phyloP scores from a whole-genome alignment of 1,140 invertebrate species.

The Microplitis mediator region DNA sequence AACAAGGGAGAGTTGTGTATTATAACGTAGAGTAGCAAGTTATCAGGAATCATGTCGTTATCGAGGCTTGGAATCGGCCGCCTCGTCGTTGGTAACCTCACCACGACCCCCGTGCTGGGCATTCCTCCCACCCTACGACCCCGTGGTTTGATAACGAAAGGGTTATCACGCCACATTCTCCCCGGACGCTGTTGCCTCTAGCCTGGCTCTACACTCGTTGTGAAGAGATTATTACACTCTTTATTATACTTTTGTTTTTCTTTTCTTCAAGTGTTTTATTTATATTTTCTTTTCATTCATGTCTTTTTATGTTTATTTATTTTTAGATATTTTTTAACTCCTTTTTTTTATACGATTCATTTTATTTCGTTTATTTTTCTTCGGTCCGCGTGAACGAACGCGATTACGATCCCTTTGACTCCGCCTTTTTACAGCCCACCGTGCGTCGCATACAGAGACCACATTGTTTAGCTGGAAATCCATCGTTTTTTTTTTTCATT shows the following conservation, averaged over 20 bases:
- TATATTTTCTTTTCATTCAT: too few species aligned
- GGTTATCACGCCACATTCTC: conserved; percentile 54
- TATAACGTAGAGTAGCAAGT: conserved; percentile 56
- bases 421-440: conserved; percentile 49
- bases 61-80: conserved; percentile 53
- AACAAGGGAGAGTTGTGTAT: conserved; percentile 39
- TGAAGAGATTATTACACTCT: conserved; percentile 45
- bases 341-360: conserved; percentile 1
- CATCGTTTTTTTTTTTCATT: neutral
- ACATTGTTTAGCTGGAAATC: conserved; percentile 42
- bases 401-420: conserved; percentile 56
- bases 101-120: conserved; percentile 24
- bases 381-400: conserved; percentile 19
- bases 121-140: conserved; percentile 39
- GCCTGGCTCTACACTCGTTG: conserved; percentile 31
- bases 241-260: conserved; percentile 38
- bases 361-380: neutral
- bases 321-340: neutral
- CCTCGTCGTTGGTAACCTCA: conserved; percentile 32
- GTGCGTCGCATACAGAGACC: conserved; percentile 37
- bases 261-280: neutral
- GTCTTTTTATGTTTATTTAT: conserved; percentile 17
- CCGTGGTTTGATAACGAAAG: conserved; percentile 55
- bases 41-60: conserved; percentile 57
- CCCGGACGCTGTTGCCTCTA: conserved; percentile 3